Conservation (phyloP, 2,888 invertebrate species). For the Pachycephus smyrnensis region DNA sequence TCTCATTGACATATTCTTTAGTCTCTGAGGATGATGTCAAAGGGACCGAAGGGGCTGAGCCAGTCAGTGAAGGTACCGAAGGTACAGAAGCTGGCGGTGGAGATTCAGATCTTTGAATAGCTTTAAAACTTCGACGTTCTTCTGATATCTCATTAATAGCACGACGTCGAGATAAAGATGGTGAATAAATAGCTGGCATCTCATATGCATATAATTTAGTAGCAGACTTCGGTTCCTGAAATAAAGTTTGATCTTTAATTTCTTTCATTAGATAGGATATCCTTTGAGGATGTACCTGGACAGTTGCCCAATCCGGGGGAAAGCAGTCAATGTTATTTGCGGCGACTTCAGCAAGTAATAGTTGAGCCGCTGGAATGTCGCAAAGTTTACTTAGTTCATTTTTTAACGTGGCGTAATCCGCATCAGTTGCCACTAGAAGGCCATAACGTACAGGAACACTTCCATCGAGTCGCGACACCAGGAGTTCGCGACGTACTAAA, state of each 20-base stretch:
- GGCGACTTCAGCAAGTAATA: slow-evolving; percentile 79
- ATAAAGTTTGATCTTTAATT: slow-evolving; percentile 2
- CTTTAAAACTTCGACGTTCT: slow-evolving; percentile 23
- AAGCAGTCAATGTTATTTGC: slow-evolving; percentile 77
- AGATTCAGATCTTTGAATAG: slow-evolving; percentile 23
- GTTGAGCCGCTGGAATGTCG: slow-evolving; percentile 72
- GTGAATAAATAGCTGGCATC: slow-evolving; percentile 67
- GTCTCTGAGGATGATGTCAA: background rate
- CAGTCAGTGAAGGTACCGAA: slow-evolving; percentile 2
- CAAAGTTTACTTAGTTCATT: slow-evolving; percentile 76
- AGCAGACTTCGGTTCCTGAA: slow-evolving; percentile 64
- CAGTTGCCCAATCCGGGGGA: slow-evolving; percentile 69
- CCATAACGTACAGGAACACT: slow-evolving; percentile 88
- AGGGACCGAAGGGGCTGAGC: background rate
- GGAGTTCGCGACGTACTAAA: slow-evolving; percentile 80
- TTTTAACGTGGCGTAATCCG: slow-evolving; percentile 82
- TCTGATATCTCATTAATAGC: slow-evolving; percentile 17
- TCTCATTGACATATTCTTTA: slow-evolving; percentile 18
- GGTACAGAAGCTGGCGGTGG: slow-evolving; percentile 16
- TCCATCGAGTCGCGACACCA: slow-evolving; percentile 84
- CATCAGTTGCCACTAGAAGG: slow-evolving; percentile 84
- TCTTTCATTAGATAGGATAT: background rate
- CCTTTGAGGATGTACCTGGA: slow-evolving; percentile 57
- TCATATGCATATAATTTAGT: slow-evolving; percentile 79
- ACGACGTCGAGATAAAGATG: slow-evolving; percentile 16